Percentiles rank a stretch among this genome's conserved stretches.
Evolutionary conservation across 2,797 vertebrate species (phyloP).

Genomic region (Capromys pilorides): DNA sequence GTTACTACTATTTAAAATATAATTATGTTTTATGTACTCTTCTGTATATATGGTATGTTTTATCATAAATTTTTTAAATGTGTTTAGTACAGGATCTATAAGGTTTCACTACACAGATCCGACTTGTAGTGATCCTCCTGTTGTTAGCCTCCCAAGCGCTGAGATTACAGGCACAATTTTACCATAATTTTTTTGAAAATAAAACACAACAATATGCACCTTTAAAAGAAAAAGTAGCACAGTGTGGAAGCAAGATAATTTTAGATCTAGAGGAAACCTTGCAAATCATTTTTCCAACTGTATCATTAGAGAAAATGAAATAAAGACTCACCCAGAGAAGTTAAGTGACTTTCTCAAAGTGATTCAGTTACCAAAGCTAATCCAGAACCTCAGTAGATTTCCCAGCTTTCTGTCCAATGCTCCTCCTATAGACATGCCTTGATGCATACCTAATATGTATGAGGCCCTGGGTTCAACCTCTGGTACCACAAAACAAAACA

Average conservation of each 20-base stretch:
- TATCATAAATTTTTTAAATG: not conserved
- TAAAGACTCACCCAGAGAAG: not conserved
- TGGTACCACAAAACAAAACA: not conserved
- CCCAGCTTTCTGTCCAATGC: conserved; percentile 31
- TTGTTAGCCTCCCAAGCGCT: too few species aligned
- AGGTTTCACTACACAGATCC: too few species aligned
- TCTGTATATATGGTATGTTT: not conserved
- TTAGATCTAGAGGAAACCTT: conserved; percentile 6
- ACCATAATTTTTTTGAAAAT: not conserved
- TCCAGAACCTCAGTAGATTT: not conserved
- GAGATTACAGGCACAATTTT: not conserved
- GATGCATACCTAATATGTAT: not conserved
- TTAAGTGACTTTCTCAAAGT: not conserved
- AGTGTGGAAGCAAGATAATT: not conserved
- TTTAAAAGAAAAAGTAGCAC: not conserved
- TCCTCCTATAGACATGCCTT: not conserved
- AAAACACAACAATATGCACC: not conserved
- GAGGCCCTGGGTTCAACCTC: not conserved
- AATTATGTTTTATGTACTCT: not conserved
- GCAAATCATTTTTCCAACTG: not conserved
- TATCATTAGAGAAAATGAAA: conserved; percentile 22
- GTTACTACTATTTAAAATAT: conserved; percentile 11
- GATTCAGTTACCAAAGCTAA: not conserved
- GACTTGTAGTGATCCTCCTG: too few species aligned
- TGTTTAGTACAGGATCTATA: too few species aligned